A percentile compares a stretch with the other conserved stretches of the same genome.
Conservation (phyloP, 1,140 invertebrate species). For the Samia ricini region DNA sequence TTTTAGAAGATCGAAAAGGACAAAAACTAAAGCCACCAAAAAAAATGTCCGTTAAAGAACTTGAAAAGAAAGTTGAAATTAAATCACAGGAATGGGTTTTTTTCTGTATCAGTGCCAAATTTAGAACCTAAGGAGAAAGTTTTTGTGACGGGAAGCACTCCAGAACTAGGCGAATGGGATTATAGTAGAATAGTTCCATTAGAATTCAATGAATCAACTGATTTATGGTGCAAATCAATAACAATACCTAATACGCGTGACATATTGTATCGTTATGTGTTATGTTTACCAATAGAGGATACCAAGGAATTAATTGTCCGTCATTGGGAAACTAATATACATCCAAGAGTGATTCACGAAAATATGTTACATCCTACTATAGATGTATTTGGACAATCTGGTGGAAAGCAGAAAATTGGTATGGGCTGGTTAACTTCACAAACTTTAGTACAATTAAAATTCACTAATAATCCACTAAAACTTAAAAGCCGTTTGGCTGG, state of each 20-base stretch:
- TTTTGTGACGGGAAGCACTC: constrained; percentile 51
- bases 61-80: constrained; percentile 33
- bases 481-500: constrained; percentile 86
- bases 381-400: constrained; percentile 83
- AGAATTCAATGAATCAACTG: constrained; percentile 50
- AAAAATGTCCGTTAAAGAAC: constrained; percentile 50
- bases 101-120: constrained; percentile 59
- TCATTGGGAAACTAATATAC: constrained; percentile 90
- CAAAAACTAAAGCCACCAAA: constrained; percentile 36
- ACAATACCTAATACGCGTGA: constrained; percentile 82
- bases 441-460: constrained; percentile 91
- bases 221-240: constrained; percentile 77
- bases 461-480: constrained; percentile 90
- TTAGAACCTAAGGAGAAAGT: constrained; percentile 54
- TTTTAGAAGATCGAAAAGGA: constrained; percentile 70
- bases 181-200: constrained; percentile 72
- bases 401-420: constrained; percentile 82
- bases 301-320: constrained; percentile 83
- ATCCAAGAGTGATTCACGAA: constrained; percentile 78
- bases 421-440: constrained; percentile 93
- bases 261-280: constrained; percentile 88
- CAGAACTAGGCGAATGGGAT: constrained; percentile 71
- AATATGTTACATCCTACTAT: constrained; percentile 41
- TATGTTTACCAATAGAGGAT: constrained; percentile 80
- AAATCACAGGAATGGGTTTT: constrained; percentile 67